A percentile compares a stretch with the other conserved stretches of the same genome.
phyloP scores from a whole-genome alignment of 1,140 invertebrate genomes.

The Panulirus ornatus region DNA sequence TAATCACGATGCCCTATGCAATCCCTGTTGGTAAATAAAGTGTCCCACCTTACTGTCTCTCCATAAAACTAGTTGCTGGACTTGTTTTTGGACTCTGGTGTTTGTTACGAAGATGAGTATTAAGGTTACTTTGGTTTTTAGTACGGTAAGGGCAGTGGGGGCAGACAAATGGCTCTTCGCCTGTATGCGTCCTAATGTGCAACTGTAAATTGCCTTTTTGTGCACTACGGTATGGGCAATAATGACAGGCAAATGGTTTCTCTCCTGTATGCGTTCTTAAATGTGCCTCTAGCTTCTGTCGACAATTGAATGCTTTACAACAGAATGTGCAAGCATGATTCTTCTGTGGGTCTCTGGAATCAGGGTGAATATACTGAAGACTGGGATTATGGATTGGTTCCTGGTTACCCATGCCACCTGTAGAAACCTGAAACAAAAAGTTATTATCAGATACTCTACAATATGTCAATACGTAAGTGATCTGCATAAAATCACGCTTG shows the following conservation, averaged over 20 bases:
- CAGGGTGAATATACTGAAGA: not conserved
- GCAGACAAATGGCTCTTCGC: conserved; percentile 61
- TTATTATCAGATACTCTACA: not conserved
- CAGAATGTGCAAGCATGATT: conserved; percentile 47
- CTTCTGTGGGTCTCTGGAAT: not conserved
- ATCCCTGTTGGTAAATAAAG: not conserved
- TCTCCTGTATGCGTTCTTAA: conserved; percentile 61
- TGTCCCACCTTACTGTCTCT: not conserved
- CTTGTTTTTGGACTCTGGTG: conserved; percentile 16
- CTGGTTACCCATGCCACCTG: not conserved
- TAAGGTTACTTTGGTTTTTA: conserved; percentile 66
- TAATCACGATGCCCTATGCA: no score
- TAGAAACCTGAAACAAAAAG: not conserved
- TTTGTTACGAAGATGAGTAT: conserved; percentile 56
- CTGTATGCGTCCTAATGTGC: conserved; percentile 61
- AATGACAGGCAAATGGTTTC: conserved; percentile 62
- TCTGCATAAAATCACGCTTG: no score
- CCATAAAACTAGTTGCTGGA: not conserved
- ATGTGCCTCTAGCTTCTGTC: conserved; percentile 56
- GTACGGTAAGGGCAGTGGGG: conserved; percentile 48
- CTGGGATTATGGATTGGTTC: not conserved
- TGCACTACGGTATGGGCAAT: conserved; percentile 58
- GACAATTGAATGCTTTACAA: conserved; percentile 40
- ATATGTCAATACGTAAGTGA: no score
- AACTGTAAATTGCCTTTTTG: conserved; percentile 63